These are phyloP conservation scores for Nettapus auritus DNA, from an alignment of 2,113 vertebrate species.

Conservation along the genomic window DNA sequence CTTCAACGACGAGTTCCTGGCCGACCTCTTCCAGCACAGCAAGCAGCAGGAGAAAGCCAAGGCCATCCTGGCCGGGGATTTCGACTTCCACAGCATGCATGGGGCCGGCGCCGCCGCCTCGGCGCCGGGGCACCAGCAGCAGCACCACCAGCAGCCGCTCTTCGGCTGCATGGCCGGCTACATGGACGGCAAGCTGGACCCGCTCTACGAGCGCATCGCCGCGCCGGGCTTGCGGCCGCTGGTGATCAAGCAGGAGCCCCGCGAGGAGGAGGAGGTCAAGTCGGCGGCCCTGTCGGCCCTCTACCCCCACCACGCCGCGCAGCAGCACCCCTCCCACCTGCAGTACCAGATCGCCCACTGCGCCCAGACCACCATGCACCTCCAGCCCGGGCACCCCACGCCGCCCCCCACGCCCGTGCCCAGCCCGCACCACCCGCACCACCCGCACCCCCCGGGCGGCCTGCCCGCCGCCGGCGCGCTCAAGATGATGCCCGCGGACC, in stretches of 20 bases:
- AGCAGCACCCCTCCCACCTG: conserved; percentile 87
- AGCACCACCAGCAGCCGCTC: conserved; percentile 62
- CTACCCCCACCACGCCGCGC: conserved; percentile 81
- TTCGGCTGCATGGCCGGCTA: conserved; percentile 86
- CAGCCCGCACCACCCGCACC: conserved; percentile 86
- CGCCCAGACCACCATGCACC: conserved; percentile 96
- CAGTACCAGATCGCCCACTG: conserved; percentile 97
- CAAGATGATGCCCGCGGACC: conserved; percentile 56
- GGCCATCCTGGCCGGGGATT: conserved; percentile 84
- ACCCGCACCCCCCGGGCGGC: conserved; percentile 43
- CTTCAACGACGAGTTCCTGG: conserved; percentile 99
- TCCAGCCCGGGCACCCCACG: conserved; percentile 94
- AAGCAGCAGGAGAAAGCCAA: conserved; percentile 89
- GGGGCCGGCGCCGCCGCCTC: conserved; percentile 50
- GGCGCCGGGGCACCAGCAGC: conserved; percentile 67
- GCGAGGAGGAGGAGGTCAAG: conserved; percentile 88
- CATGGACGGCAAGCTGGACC: conserved; percentile 89
- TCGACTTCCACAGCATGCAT: conserved; percentile 82
- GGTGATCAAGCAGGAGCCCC: conserved; percentile 95
- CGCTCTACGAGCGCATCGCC: conserved; percentile 86
- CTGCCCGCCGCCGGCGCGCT: conserved; percentile 46
- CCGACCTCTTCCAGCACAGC: conserved; percentile 94
- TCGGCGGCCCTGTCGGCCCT: conserved; percentile 80
- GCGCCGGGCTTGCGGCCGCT: conserved; percentile 85
- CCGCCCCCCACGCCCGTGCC: conserved; percentile 96